Conservation (phyloP, 2,888 invertebrate species). For the Tridacna crocea region DNA sequence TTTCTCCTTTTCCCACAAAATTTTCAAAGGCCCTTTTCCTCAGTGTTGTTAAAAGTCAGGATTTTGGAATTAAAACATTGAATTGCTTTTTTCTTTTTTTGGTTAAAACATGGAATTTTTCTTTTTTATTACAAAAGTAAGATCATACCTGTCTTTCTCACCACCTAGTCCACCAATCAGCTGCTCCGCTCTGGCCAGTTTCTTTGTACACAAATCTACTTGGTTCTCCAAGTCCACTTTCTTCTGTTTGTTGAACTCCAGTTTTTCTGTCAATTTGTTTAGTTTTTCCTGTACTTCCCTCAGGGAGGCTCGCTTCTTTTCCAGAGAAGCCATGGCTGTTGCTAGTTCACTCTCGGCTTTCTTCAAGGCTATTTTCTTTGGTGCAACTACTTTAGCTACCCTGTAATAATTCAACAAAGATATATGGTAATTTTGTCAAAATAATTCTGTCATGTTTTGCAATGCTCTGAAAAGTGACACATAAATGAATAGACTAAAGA, state of each 20-base stretch:
- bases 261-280: conserved; percentile 81
- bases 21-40: no score
- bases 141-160: conserved; percentile 82
- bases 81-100: no score
- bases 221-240: conserved; percentile 84
- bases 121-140: no score
- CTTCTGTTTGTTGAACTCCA: conserved; percentile 84
- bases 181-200: conserved; percentile 84
- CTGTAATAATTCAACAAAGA: conserved; percentile 58
- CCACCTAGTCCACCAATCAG: conserved; percentile 85
- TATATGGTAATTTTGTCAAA: no score
- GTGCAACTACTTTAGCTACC: conserved; percentile 85
- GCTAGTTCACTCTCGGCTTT: conserved; percentile 83
- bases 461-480: no score
- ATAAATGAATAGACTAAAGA: no score
- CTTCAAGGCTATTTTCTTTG: conserved; percentile 84
- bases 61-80: no score
- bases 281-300: conserved; percentile 84
- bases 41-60: no score
- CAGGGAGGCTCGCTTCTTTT: conserved; percentile 84
- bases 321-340: conserved; percentile 83
- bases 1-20: no score
- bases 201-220: conserved; percentile 84
- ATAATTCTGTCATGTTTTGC: no score
- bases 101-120: no score